Base-by-base conservation (phyloP, 1,140 invertebrate genomes). In the Triops longicaudatus region DNA sequence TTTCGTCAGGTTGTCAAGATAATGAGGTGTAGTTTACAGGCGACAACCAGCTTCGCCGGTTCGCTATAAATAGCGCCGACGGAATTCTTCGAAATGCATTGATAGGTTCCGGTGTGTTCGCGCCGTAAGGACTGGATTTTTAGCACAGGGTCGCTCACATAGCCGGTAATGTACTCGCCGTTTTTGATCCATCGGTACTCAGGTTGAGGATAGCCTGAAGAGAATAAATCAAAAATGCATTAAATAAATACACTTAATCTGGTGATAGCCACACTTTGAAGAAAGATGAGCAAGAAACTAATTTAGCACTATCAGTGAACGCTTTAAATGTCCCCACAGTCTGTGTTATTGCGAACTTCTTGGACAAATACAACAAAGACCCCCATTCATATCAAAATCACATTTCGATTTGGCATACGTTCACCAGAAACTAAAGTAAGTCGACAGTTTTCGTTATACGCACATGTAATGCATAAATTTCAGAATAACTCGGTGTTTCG, bases 151-250 rank as follows among this genome's bases (percentile, higher is more conserved):
- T 73, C 75, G 12, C 79, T 80, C 28, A 78, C 79, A 74, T 81
- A 82, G 9, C 82, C 78, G 0, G 79, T 80, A 28, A 83, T 75
- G 28, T 80, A 79, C 0, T 50, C 63, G 7, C 91, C 92, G 83
- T 97, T 92, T 85, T 94, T 96, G 75, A 94, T 85, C 94, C 94
- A 97, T 82, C 90, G 88, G 84, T 96, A 96, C 83, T 91, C 90
- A 7, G 94, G 94, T 81, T 92, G 90, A 11, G 94, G 95, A 84
- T 91, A 90, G 79, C 93, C 94, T 95, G 81, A 81, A 81, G 72
- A 77, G 80, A 72, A 73, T 74, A 17, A 73, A 42, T 27, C 50
- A 26, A 26, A 10, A 43, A 43, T 75, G 0, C 44, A 50, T 74
- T 78, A 27, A 77, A 73, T 22, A n/a, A 72, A 14, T 37, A 37